phyloP scores from a whole-genome alignment of 2,888 invertebrate species.

The Cheilosia vulpina region DNA sequence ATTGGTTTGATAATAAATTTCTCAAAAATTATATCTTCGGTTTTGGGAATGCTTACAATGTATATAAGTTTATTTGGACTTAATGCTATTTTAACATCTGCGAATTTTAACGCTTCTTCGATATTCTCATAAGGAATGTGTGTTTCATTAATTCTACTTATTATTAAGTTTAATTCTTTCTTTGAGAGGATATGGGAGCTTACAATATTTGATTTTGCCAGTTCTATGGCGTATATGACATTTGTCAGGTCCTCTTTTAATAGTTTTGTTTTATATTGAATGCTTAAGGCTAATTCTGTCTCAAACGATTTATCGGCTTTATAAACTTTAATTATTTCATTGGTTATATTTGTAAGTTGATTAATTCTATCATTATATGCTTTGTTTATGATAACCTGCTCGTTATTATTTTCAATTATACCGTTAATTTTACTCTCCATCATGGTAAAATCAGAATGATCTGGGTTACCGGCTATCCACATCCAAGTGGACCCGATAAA shows the following conservation, averaged over 20 bases:
- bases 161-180: slow-evolving; percentile 29
- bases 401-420: slow-evolving; percentile 14
- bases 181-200: slow-evolving; percentile 44
- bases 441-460: slow-evolving; percentile 1
- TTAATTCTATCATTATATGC: slow-evolving; percentile 13
- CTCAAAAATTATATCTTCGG: neutral
- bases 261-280: slow-evolving; percentile 11
- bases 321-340: neutral
- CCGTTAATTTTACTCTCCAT: neutral
- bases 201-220: slow-evolving; percentile 41
- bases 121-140: slow-evolving; percentile 42
- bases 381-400: neutral
- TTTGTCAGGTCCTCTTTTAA: slow-evolving; percentile 34
- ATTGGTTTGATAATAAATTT: neutral
- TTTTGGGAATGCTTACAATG: slow-evolving; percentile 12
- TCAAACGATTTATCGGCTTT: slow-evolving; percentile 3
- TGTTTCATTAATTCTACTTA: slow-evolving; percentile 40
- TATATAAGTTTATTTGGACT: slow-evolving; percentile 36
- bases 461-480: slow-evolving; percentile 14
- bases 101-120: slow-evolving; percentile 65
- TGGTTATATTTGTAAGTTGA: too few relatives aligned
- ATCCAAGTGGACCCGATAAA: slow-evolving; percentile 5
- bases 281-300: neutral
- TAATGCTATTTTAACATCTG: slow-evolving; percentile 56
- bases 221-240: slow-evolving; percentile 44